Evolutionary conservation across 2,113 vertebrate species (phyloP), one percentile per base, ranked within the genome.

Genomic region (Periophthalmus modestus): DNA sequence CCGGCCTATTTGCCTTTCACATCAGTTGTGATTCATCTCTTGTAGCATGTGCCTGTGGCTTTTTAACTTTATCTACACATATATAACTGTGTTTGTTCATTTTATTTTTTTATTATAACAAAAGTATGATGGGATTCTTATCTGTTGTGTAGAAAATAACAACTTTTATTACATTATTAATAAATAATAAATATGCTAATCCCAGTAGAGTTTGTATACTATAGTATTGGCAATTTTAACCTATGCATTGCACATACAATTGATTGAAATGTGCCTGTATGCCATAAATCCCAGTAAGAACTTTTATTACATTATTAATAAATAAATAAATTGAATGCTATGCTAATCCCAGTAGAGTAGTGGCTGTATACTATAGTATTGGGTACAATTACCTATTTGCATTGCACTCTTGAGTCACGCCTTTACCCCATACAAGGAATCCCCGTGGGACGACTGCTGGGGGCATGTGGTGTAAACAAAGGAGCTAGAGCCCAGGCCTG

Each of bases 381-480:
- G 62, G 36, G 16, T 65, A 43, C 34, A 43, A 39, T 65, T 34
- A 15, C 23, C 48, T 46, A 66, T 79, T 61, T 77, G 16, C 58
- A 75, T 10, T 48, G 69, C 69, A 18, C 68, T 72, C 47, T 81
- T 66, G 16, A 50, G 79, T 85, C 34, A 74, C 62, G 57, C 21
- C 58, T 78, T 68, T 69, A 58, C 78, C 81, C 74, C 61, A 50
- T 84, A 69, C 52, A 48, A 34, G 24, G 23, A 72, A 79, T 83
- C 75, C 89, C 84, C 79, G 3, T 71, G 72, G 89, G 83, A 80
- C 73, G 69, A 46, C 75, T 39, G 79, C 73, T 85, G 62, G 73
- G 77, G 88, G 86, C 92, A 93, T 93, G 91, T 94, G 93, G 73
- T 84, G 77, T 71, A 76, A 89, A 93, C 89, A 93, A 93, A 93